Base-by-base conservation (phyloP, 2,888 invertebrate species). In the Bugulina stolonifera region DNA sequence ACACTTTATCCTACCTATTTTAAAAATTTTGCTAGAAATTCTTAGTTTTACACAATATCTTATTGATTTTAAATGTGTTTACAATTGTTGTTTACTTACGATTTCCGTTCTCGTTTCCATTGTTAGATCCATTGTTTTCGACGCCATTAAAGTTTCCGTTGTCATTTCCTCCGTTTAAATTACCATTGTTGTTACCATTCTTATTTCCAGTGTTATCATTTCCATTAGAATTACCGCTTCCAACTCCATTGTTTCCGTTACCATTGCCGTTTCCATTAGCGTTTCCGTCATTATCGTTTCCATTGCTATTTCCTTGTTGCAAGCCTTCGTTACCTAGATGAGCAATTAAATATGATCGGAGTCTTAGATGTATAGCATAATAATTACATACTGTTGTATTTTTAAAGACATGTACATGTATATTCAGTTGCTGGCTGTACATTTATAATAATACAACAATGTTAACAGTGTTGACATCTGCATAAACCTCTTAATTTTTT, bases 191-290 rank as follows among this genome's bases (percentile, higher is more conserved):
- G 34, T 64, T 64, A 64, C 64, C 64, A 34, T 64, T 64, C 64
- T 32, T 27, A 32, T 64, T 27, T 29, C 64, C 64, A 64, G 14
- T 64, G 64, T 64, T 64, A 27, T 34, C 34, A n/a, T 64, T 64
- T 14, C 64, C 64, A 64, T 64, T 64, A 34, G 64, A 64, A 27
- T 64, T 64, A 64, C 64, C 64, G 32, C n/a, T 64, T 5, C 64
- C 64, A 32, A 34, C 64, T 29, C 64, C 64, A 34, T 64, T 14
- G 64, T 64, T 64, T 14, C 10, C 32, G 32, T 64, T 64, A 10
- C 64, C 64, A 64, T 64, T 64, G n/a, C 25, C 64, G 32, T 64
- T 64, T 64, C 64, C 64, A 64, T 64, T 64, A 5, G 64, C 64
- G 14, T 64, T 27, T 14, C 64, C 64, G 3, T 64, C 10, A 32